Conservation (phyloP, 2,113 vertebrate species). For the Eudyptes chrysolophus region DNA sequence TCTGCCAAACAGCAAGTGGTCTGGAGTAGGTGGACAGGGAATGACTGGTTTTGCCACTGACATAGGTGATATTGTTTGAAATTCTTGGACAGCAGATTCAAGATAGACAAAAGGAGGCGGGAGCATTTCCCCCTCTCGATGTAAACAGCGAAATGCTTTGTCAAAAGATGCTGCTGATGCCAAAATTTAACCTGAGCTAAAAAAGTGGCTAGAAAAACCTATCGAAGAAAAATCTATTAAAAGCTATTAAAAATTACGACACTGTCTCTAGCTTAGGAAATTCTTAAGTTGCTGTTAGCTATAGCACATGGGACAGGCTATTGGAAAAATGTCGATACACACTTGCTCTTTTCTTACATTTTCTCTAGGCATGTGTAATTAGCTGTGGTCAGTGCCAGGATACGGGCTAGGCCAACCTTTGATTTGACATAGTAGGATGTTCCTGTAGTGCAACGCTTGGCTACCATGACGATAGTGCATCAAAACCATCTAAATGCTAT, state of each 20-base stretch:
- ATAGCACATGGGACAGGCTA: background rate
- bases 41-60: background rate
- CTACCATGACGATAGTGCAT: rapidly evolving
- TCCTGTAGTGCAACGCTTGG: background rate
- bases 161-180: background rate
- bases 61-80: background rate
- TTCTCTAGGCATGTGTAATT: background rate
- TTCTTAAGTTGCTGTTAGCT: background rate
- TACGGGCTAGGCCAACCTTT: background rate
- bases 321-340: background rate
- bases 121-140: rapidly evolving
- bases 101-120: background rate
- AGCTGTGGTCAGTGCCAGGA: background rate
- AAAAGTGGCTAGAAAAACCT: background rate
- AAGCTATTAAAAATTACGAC: background rate
- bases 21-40: background rate
- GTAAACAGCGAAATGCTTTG: background rate
- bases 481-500: background rate
- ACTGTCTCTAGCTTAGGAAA: background rate
- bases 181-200: background rate
- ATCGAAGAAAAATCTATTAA: background rate
- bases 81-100: background rate
- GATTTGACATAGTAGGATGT: background rate
- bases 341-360: background rate
- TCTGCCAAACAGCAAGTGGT: background rate